phyloP scores from a whole-genome alignment of 1,140 invertebrate genomes.

The Drosophila mauritiana region DNA sequence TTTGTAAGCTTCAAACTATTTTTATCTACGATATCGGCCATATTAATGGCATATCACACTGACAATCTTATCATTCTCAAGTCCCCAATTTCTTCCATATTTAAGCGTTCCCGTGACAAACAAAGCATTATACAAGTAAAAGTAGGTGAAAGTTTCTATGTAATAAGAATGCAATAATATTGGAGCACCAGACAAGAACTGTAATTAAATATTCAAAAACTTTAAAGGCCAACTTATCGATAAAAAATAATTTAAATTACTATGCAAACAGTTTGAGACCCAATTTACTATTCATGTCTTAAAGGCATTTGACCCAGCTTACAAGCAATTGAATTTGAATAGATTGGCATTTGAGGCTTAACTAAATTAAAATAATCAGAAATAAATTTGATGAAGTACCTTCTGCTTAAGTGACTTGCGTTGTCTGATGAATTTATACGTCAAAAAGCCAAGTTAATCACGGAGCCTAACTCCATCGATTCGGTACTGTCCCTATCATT shows the following conservation, averaged over 20 bases:
- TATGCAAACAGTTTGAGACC: not conserved
- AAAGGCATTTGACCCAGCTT: not conserved
- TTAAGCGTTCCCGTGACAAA: not conserved
- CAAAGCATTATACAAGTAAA: not conserved
- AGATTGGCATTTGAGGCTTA: constrained; percentile 12
- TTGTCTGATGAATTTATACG: not conserved
- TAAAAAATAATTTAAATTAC: not conserved
- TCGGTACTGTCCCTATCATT: constrained; percentile 16
- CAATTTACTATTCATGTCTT: not conserved
- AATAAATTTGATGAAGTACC: not conserved
- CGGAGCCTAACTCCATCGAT: not conserved
- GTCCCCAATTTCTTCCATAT: constrained; percentile 11
- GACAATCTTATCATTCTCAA: constrained; percentile 16
- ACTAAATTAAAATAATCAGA: constrained; percentile 24
- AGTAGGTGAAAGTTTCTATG: not conserved
- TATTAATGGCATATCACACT: not conserved
- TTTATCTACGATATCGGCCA: constrained; percentile 29
- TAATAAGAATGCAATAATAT: not conserved
- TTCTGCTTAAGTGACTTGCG: constrained; percentile 15
- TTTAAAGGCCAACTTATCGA: not conserved
- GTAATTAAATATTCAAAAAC: not conserved
- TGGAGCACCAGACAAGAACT: not conserved
- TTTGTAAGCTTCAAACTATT: not conserved
- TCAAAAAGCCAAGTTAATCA: not conserved
- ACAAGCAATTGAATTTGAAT: not conserved